Evolutionary conservation across 2,888 invertebrate genomes (phyloP), one percentile per base, ranked within the genome.

Genomic region (Ptychoptera contaminata): DNA sequence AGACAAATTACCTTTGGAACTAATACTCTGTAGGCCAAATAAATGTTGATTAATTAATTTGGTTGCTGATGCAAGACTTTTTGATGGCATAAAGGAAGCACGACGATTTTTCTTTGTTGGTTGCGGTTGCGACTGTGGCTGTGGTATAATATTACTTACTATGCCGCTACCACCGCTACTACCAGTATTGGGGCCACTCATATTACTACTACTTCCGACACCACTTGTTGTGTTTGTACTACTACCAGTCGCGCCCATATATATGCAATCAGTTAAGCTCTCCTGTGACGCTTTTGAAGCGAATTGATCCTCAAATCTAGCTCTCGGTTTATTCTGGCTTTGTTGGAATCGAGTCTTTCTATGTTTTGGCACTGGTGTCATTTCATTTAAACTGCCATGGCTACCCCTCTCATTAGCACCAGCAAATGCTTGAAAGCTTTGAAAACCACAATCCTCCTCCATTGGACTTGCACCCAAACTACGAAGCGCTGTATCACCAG

Each of bases 341-440:
- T 86, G 84, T 67, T 84, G 85, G 65, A 87, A 84, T 55, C 87
- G 77, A 53, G 85, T 84, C 70, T 85, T 85, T 58, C 86, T 76
- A 67, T 85, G 85, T 66, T 84, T 86, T 58, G 85, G 84, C 67
- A 75, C 63, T 50, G 74, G 71, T 42, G 76, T 69, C 42, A 42
- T 42, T 56, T 79, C 80, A 58, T 77, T 76, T 48, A 77, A 65
- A 58, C 76, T 76, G 48, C 76, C 71, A 47, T 61, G 59, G 60
- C 68, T 63, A 48, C 62, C 66, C 14, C 61, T 73, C 55, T 63
- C 75, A 12, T 42, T 34, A n/a, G 30, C 31, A 59, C 60, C 68
- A 68, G 63, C 58, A 42, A 43, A 47, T 29, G 45, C 43, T 44
- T 47, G 47, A 47, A 64, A 65, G 54, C 65, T 70, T 66, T 73